Conservation (phyloP, 2,797 vertebrate genomes). For the Hafferia zeledoni region DNA sequence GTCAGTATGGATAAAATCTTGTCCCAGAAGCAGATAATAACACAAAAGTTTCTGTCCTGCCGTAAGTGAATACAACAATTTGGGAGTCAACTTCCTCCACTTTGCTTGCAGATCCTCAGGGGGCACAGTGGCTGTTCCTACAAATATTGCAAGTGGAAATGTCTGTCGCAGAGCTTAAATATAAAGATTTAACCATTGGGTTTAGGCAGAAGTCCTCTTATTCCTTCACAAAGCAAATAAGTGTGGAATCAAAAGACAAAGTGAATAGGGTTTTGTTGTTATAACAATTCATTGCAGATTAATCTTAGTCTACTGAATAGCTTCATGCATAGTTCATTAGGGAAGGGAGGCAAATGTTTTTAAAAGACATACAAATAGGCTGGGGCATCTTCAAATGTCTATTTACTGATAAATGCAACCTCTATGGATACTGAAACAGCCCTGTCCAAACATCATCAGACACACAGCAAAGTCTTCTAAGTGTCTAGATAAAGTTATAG, state of each 20-base stretch:
- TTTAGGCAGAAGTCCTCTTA: neutral
- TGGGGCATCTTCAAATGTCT: neutral
- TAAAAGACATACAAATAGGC: neutral
- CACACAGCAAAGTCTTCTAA: neutral
- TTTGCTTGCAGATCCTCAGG: neutral
- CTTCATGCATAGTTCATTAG: neutral
- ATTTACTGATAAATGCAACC: neutral
- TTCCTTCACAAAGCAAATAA: neutral
- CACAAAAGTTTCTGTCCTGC: neutral
- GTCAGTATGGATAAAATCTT: neutral
- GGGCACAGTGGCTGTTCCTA: neutral
- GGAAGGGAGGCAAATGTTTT: neutral
- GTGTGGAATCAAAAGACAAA: neutral
- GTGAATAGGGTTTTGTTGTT: neutral
- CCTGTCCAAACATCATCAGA: neutral
- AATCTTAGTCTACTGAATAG: neutral
- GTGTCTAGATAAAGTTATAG: neutral
- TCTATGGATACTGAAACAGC: neutral
- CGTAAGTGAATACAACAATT: neutral
- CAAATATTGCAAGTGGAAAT: neutral
- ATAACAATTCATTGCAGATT: neutral
- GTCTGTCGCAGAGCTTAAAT: neutral
- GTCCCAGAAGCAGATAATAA: neutral
- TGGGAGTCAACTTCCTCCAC: neutral
- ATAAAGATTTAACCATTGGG: neutral